These are phyloP conservation scores for Apis cerana DNA, from an alignment of 1,140 invertebrate species.

Conservation along the genomic window DNA sequence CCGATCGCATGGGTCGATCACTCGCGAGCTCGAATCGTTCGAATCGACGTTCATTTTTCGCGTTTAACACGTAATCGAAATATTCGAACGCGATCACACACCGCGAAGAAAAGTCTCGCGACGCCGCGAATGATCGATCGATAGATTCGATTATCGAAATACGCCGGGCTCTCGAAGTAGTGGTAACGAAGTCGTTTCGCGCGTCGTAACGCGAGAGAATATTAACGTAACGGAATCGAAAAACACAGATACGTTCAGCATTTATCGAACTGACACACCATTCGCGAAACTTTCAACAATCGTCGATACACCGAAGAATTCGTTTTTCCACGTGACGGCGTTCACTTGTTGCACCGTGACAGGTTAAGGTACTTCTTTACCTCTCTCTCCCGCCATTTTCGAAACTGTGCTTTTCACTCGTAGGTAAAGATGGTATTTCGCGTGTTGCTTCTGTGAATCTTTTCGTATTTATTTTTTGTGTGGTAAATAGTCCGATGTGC, in stretches of 20 bases:
- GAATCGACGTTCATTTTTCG: conserved; percentile 41
- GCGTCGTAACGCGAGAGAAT: background rate
- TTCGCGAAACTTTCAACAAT: background rate
- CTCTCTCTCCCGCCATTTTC: background rate
- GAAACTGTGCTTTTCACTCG: too few species aligned
- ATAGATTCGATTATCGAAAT: conserved; percentile 6
- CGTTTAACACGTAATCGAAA: background rate
- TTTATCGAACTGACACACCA: conserved; percentile 10
- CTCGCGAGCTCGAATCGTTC: conserved; percentile 37
- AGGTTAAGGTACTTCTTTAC: background rate
- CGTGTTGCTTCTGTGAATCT: background rate
- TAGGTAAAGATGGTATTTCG: background rate
- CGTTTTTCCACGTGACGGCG: conserved; percentile 11
- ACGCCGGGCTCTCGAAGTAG: background rate
- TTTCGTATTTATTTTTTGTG: background rate
- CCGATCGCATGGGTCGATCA: conserved; percentile 32
- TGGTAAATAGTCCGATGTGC: too few species aligned
- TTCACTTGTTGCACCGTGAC: conserved; percentile 47
- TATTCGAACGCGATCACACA: background rate
- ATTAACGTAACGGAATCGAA: background rate
- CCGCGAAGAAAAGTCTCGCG: background rate
- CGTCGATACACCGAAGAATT: background rate
- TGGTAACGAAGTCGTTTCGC: background rate
- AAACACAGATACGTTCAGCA: conserved; percentile 3
- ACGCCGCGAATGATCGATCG: background rate